A percentile compares a stretch with the other conserved stretches of the same genome.
phyloP scores from a whole-genome alignment of 2,888 invertebrate species.

The Adineta ricciae region DNA sequence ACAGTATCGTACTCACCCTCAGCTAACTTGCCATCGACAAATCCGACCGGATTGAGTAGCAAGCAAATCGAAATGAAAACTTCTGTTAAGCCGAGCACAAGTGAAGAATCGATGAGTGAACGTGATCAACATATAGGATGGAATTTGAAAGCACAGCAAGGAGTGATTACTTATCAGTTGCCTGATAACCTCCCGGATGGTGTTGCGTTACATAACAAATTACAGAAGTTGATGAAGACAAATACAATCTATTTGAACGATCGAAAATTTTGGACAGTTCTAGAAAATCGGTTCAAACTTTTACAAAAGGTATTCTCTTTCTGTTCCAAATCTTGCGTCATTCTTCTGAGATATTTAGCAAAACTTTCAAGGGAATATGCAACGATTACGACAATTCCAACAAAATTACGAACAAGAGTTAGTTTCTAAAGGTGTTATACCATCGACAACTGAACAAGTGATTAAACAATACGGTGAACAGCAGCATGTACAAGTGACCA shows the following conservation, averaged over 20 bases:
- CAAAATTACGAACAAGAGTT: slow-evolving; percentile 16
- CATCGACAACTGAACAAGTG: background rate
- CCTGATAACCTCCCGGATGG: background rate
- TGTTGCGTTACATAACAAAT: background rate
- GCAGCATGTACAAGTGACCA: background rate
- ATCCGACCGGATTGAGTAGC: background rate
- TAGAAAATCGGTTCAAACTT: slow-evolving; percentile 14
- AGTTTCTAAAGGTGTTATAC: background rate
- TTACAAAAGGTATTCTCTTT: background rate
- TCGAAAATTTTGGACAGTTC: background rate
- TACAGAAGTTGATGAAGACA: slow-evolving; percentile 2
- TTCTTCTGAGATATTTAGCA: background rate
- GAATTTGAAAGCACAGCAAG: slow-evolving; percentile 1
- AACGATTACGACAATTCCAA: background rate
- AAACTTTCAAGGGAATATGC: background rate
- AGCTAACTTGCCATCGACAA: background rate
- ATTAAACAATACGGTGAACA: background rate
- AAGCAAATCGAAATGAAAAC: background rate
- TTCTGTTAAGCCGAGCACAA: background rate
- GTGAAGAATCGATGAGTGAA: background rate
- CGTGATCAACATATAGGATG: background rate
- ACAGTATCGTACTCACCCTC: background rate
- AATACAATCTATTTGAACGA: slow-evolving; percentile 14
- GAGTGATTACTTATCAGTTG: background rate
- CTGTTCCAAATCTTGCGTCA: background rate